phyloP scores from a whole-genome alignment of 2,113 vertebrate species.

The Leuciscus idus region DNA sequence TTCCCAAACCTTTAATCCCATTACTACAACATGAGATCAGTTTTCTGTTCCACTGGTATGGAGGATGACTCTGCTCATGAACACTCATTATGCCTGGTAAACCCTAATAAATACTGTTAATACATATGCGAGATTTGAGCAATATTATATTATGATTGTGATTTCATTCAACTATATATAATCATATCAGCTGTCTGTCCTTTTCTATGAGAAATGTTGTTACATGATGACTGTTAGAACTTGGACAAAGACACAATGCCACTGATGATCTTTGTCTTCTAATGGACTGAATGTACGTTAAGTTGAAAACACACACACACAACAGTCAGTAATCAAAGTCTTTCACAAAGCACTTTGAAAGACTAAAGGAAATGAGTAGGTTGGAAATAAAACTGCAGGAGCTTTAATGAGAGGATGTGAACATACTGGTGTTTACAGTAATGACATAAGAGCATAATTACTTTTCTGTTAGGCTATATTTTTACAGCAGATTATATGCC shows the following conservation, averaged over 20 bases:
- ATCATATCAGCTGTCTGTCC: not conserved
- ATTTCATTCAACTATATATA: not conserved
- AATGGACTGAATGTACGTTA: not conserved
- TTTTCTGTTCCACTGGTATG: not conserved
- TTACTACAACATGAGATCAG: constrained; percentile 33
- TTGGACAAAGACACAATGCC: not conserved
- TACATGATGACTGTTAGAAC: not conserved
- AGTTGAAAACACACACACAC: no score
- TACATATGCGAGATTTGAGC: not conserved
- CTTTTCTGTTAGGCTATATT: not conserved
- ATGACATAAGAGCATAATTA: not conserved
- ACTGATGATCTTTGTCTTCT: not conserved
- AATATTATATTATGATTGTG: no score
- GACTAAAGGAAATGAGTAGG: not conserved
- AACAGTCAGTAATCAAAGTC: constrained; percentile 19
- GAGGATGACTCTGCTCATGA: not conserved
- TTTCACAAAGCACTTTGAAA: constrained; percentile 18
- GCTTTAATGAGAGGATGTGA: not conserved
- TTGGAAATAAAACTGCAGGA: not conserved
- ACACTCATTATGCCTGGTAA: not conserved
- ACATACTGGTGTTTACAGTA: not conserved
- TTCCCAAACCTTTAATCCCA: constrained; percentile 12
- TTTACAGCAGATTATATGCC: not conserved
- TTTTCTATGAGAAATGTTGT: not conserved
- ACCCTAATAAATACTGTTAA: not conserved